Conservation (phyloP, 2,797 vertebrate species). For the Vireo griseus region DNA sequence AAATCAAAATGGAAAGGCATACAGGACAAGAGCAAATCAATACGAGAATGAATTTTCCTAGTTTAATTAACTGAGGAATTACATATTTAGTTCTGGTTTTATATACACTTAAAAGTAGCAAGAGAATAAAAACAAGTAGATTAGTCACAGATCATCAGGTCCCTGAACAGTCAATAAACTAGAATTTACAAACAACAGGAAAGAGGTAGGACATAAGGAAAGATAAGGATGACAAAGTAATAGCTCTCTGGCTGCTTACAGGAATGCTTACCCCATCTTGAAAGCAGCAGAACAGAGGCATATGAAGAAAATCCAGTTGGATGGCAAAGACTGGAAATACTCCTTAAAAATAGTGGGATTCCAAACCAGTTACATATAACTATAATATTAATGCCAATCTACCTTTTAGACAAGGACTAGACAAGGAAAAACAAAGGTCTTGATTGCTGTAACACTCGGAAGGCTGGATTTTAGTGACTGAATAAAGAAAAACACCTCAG, state of each 20-base stretch:
- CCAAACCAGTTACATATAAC: not conserved
- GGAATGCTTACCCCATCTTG: accelerated
- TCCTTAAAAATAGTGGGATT: not conserved
- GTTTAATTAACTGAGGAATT: not conserved
- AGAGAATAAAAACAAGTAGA: not conserved
- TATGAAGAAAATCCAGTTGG: not conserved
- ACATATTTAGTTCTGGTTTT: not conserved
- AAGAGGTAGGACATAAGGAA: not conserved
- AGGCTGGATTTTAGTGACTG: not conserved
- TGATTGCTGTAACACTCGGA: not conserved
- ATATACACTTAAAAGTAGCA: not conserved
- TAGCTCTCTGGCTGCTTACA: not conserved
- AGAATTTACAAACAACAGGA: not conserved
- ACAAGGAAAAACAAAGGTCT: not conserved
- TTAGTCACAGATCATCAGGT: not conserved
- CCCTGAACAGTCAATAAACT: not conserved
- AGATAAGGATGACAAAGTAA: not conserved
- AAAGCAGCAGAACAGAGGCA: not conserved
- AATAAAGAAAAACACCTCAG: not conserved
- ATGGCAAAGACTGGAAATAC: not conserved
- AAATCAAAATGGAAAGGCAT: not conserved
- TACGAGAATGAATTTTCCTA: not conserved
- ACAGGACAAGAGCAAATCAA: not conserved
- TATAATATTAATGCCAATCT: not conserved
- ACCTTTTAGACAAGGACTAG: not conserved